phyloP scores from a whole-genome alignment of 2,888 invertebrate genomes.

The Prenolepis imparis region DNA sequence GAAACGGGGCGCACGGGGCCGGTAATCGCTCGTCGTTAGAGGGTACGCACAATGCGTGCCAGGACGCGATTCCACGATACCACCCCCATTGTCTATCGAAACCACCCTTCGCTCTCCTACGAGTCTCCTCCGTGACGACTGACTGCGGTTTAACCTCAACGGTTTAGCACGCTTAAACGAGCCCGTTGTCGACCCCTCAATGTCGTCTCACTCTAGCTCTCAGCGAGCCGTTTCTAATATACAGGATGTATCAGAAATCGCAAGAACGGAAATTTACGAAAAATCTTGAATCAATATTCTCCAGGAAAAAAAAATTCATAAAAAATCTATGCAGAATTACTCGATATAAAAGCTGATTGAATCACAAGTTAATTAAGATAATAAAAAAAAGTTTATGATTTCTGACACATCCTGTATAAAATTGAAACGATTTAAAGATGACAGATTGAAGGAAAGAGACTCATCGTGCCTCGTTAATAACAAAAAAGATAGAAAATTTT shows the following conservation, averaged over 20 bases:
- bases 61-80: slow-evolving; percentile 83
- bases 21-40: slow-evolving; percentile 83
- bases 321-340: not conserved
- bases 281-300: not conserved
- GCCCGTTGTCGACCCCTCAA: slow-evolving; percentile 79
- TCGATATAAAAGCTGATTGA: not conserved
- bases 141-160: slow-evolving; percentile 83
- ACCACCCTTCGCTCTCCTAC: slow-evolving; percentile 63
- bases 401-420: not conserved
- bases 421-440: slow-evolving; percentile 6
- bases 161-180: slow-evolving; percentile 84
- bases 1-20: slow-evolving; percentile 71
- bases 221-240: slow-evolving; percentile 50
- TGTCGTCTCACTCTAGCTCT: slow-evolving; percentile 46
- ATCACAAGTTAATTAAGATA: not conserved
- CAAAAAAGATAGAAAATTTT: not conserved
- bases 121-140: slow-evolving; percentile 79
- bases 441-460: not conserved
- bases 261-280: not conserved
- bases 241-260: slow-evolving; percentile 30
- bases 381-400: not conserved
- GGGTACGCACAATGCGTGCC: slow-evolving; percentile 83
- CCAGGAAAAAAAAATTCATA: not conserved
- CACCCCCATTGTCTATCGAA: slow-evolving; percentile 83
- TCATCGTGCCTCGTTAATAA: not conserved